These are phyloP conservation scores for Chironex yamaguchii DNA, from an alignment of 30 jellyfish, hydroid and myxozoan genomes.

Conservation along the genomic window DNA sequence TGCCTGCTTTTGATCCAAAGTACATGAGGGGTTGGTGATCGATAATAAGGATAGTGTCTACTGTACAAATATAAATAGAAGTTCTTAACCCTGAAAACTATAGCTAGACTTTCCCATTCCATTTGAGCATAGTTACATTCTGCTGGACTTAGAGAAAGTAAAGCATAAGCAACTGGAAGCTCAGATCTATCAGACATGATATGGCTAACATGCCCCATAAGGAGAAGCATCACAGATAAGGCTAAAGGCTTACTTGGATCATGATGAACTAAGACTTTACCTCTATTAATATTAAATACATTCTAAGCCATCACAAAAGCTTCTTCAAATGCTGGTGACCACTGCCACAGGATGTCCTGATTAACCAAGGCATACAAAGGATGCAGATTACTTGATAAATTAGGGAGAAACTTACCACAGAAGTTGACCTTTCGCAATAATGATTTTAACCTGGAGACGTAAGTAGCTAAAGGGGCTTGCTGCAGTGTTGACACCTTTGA, in stretches of 20 bases:
- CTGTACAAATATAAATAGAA: background rate
- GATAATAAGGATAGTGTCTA: background rate
- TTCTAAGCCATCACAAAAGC: conserved; percentile 32
- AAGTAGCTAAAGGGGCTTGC: conserved; percentile 59
- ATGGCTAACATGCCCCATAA: background rate
- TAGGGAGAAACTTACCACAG: conserved; percentile 44
- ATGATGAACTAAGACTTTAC: conserved; percentile 65
- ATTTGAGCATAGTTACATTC: background rate
- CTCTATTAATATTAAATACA: conserved; percentile 1
- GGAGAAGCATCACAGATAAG: conserved; percentile 66
- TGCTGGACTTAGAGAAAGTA: background rate
- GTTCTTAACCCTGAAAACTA: background rate
- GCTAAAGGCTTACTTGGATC: conserved; percentile 50
- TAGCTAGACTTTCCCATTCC: background rate
- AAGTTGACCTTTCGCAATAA: conserved; percentile 60
- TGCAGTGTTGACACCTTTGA: conserved; percentile 42
- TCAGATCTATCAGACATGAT: background rate
- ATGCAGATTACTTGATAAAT: conserved; percentile 16
- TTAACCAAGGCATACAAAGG: conserved; percentile 47
- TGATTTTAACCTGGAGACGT: conserved; percentile 31
- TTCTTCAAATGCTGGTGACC: conserved; percentile 24
- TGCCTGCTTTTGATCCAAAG: conserved; percentile 52
- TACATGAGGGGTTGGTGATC: background rate
- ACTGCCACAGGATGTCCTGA: conserved; percentile 28
- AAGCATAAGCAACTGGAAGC: background rate